A percentile compares a stretch with the other conserved stretches of the same genome.
Conservation (phyloP, 2,888 invertebrate genomes). For the Myopa testacea region DNA sequence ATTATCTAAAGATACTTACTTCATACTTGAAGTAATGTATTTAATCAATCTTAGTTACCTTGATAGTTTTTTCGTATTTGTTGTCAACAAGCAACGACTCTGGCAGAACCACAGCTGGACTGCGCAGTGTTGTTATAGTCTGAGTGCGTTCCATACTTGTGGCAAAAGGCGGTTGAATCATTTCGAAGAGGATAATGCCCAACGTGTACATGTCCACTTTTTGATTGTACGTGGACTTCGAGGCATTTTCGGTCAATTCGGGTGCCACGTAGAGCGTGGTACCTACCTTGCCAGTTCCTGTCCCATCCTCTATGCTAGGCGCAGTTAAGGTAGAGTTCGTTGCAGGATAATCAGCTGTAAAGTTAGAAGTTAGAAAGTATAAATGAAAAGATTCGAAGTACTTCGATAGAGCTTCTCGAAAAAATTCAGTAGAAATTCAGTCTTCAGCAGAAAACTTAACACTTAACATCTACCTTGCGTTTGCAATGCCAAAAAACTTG, state of each 20-base stretch:
- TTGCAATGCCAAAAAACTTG: conserved; percentile 72
- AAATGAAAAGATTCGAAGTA: too few relatives aligned
- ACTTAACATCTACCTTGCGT: conserved; percentile 51
- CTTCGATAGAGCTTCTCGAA: too few relatives aligned
- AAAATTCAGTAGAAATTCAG: too few relatives aligned
- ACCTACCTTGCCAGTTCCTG: conserved; percentile 86
- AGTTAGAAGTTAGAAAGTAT: neutral
- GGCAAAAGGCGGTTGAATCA: conserved; percentile 86
- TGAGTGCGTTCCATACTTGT: conserved; percentile 92
- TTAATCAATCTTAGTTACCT: conserved; percentile 69
- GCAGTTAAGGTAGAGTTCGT: conserved; percentile 51
- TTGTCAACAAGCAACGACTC: conserved; percentile 71
- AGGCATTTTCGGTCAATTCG: conserved; percentile 79
- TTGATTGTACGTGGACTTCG: conserved; percentile 85
- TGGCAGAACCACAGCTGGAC: conserved; percentile 79
- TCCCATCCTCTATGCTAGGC: conserved; percentile 60
- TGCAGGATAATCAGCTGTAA: conserved; percentile 50
- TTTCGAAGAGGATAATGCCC: conserved; percentile 95
- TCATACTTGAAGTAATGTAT: neutral
- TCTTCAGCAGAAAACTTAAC: too few relatives aligned
- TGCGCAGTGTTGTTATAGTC: conserved; percentile 79
- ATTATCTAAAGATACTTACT: conserved; percentile 68
- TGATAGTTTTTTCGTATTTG: conserved; percentile 65
- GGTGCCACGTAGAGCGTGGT: conserved; percentile 96
- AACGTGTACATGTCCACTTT: conserved; percentile 89